Evolutionary conservation across 2,888 invertebrate species (phyloP).

Genomic region (Marasmarcha lunaedactyla): DNA sequence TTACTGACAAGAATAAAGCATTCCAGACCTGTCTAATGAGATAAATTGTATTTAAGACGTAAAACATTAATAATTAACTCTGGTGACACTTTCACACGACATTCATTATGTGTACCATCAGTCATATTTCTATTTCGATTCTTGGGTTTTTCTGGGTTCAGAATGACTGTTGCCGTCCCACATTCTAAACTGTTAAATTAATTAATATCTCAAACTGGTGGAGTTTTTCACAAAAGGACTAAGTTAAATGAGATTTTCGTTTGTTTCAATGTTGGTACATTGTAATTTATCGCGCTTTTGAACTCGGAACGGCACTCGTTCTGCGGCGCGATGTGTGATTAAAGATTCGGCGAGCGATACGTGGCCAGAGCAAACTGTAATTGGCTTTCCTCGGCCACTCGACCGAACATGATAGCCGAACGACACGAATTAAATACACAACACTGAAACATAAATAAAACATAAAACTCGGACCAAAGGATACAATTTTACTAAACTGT

Average conservation of each 20-base stretch:
- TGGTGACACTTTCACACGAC: conserved; percentile 56
- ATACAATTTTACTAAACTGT: conserved; percentile 56
- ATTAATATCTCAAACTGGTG: conserved; percentile 50
- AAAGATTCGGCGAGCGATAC: background rate
- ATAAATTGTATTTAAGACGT: background rate
- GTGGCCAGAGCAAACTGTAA: background rate
- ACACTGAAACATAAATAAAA: conserved; percentile 51
- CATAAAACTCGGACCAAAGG: conserved; percentile 38
- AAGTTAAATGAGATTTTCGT: background rate
- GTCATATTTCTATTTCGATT: conserved; percentile 60
- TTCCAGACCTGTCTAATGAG: background rate
- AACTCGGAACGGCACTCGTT: background rate
- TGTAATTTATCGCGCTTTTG: background rate
- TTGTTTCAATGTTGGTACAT: too few relatives aligned
- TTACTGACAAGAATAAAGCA: background rate
- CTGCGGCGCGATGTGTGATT: conserved; percentile 1
- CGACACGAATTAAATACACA: conserved; percentile 43
- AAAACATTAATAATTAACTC: conserved; percentile 48
- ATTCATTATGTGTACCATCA: conserved; percentile 54
- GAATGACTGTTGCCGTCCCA: conserved; percentile 37
- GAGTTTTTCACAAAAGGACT: background rate
- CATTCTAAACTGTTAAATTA: conserved; percentile 31
- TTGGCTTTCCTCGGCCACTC: background rate
- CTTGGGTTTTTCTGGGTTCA: conserved; percentile 20
- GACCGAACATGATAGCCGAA: conserved; percentile 12